A percentile compares a stretch with the other conserved stretches of the same genome.
Conservation (phyloP, 2,888 invertebrate genomes). For the Sesamia inferens region DNA sequence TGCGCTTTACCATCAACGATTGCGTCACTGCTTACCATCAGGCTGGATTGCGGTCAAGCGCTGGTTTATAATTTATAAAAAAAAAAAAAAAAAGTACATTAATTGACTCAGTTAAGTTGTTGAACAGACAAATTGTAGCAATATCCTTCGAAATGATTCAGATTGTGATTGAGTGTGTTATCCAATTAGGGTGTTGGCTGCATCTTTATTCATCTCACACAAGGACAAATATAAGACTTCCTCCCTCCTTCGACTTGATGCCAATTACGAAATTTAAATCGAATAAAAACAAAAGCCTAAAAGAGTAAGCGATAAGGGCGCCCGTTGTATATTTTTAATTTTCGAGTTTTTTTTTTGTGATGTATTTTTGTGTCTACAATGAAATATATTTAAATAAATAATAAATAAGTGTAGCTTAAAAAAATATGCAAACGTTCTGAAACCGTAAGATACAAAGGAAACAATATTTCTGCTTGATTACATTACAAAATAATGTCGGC, state of each 20-base stretch:
- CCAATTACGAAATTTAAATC: constrained; percentile 39
- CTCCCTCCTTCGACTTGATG: background rate
- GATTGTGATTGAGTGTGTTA: background rate
- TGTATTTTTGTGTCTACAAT: too few relatives aligned
- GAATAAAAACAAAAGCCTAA: constrained; percentile 37
- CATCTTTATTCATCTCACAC: background rate
- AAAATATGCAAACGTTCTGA: constrained; percentile 34
- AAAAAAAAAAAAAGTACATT: too few relatives aligned
- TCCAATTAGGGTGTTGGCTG: background rate
- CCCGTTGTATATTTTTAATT: background rate
- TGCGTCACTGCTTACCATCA: too few relatives aligned
- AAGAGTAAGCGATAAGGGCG: background rate
- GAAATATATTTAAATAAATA: background rate
- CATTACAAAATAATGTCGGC: constrained; percentile 63
- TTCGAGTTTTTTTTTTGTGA: background rate
- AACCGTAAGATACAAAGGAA: constrained; percentile 59
- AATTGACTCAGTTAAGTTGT: background rate
- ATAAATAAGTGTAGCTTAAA: constrained; percentile 28
- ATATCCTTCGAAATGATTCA: background rate
- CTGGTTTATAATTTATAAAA: too few relatives aligned
- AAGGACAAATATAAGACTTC: background rate
- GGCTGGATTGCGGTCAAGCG: too few relatives aligned
- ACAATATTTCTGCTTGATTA: constrained; percentile 66
- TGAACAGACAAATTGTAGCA: background rate
- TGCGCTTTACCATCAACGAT: too few relatives aligned